Conservation (phyloP, 1,140 invertebrate genomes). For the Heterodera carotae region DNA sequence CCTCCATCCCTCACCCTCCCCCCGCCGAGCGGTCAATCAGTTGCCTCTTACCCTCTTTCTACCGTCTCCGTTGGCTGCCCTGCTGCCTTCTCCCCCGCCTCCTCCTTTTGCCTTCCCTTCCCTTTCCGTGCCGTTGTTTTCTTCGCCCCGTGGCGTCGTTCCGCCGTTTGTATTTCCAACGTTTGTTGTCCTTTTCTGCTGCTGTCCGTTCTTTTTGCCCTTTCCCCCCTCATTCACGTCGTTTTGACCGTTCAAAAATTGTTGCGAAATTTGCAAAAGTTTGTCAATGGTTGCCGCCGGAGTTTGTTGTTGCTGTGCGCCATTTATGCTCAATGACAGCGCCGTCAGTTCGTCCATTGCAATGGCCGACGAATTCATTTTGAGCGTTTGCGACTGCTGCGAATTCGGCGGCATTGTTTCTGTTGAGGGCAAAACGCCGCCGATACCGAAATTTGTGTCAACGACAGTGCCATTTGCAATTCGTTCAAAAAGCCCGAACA, state of each 20-base stretch:
- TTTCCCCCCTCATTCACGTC: neutral
- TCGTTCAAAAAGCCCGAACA: constrained; percentile 25
- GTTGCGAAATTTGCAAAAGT: constrained; percentile 29
- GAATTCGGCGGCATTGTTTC: constrained; percentile 12
- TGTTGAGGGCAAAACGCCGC: neutral
- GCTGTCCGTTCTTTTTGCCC: constrained; percentile 3
- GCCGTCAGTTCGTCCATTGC: constrained; percentile 16
- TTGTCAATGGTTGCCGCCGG: constrained; percentile 5
- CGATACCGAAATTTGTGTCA: constrained; percentile 2
- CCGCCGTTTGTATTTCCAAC: neutral
- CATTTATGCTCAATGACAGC: neutral
- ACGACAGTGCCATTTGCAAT: constrained; percentile 9
- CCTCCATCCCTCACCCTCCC: too few species aligned
- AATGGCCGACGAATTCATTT: constrained; percentile 13
- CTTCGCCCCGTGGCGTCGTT: neutral
- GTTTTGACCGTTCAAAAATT: neutral
- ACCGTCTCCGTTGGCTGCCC: neutral
- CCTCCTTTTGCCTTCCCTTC: neutral
- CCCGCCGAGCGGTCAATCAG: too few species aligned
- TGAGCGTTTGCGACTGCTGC: constrained; percentile 7
- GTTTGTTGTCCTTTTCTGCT: neutral
- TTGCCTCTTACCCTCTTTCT: constrained; percentile 17
- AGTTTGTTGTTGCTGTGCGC: neutral
- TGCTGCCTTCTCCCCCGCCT: neutral
- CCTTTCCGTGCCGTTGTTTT: neutral